Evolutionary conservation across 2,888 invertebrate genomes (phyloP), one percentile per base, ranked within the genome.

Genomic region (Aplocera efformata): DNA sequence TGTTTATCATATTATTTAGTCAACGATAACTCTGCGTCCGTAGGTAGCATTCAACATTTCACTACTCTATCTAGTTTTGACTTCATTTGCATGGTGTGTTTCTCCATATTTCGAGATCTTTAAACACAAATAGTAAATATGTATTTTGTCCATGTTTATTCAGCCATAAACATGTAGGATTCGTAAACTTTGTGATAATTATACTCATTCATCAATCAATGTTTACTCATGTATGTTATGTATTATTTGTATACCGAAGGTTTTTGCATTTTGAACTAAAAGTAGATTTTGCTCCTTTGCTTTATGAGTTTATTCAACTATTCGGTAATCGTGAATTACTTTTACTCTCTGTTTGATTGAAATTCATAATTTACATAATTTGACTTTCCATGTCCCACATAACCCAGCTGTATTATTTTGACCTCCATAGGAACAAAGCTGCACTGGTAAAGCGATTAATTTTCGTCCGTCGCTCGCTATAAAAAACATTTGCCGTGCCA

Each of bases 371-470:
- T 31, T 10, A 6, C 6, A 8, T 13, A 24, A 22, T 22, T 42
- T 40, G 17, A 43, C 33, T 43, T 22, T 39, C 29, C 13, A 13
- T 45, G 45, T 33, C 44, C 38, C 39, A 41, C 25, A 41, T 33
- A 41, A 41, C 38, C 39, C 42, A 50, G 53, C 48, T 52, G 56
- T 61, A 61, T 57, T 43, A 28, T 8, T 50, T 36, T 64, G 71
- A 73, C 75, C 76, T 75, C 66, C 69, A 70, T 68, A 57, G 46
- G 53, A 60, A 63, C 59, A 61, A 64, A 66, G 69, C 57, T 67
- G 67, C 63, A 67, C 65, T 81, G 83, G 60, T 79, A 77, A 74
- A 83, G 70, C 74, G 73, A 83, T 85, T 83, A 85, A 78, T 76
- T 77, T 72, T 54, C 71, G 58, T 58, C 54, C 56, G 56, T 50